phyloP scores from a whole-genome alignment of 2,888 invertebrate genomes.

The Conistra vaccinii region DNA sequence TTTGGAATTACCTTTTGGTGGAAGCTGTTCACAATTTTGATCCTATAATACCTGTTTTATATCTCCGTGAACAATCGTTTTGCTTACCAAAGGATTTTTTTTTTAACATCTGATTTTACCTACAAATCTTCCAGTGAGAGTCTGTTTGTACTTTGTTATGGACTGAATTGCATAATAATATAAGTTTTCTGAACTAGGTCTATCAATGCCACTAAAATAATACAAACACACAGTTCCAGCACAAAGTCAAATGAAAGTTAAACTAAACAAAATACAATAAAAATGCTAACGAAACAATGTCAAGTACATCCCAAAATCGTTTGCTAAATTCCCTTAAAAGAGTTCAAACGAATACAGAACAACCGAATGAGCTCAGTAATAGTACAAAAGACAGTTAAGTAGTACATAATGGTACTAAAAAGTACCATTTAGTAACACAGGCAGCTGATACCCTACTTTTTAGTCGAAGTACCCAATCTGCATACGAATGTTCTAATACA shows the following conservation, averaged over 20 bases:
- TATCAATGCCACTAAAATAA: neutral
- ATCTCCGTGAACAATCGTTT: slow-evolving; percentile 6
- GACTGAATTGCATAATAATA: neutral
- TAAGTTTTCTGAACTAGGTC: neutral
- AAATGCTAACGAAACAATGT: slow-evolving; percentile 27
- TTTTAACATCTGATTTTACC: neutral
- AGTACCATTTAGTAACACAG: slow-evolving; percentile 49
- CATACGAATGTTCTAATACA: slow-evolving; percentile 42
- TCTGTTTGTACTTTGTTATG: neutral
- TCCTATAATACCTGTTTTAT: slow-evolving; percentile 8
- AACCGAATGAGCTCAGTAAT: slow-evolving; percentile 45
- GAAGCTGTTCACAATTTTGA: slow-evolving; percentile 21
- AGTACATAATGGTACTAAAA: slow-evolving; percentile 49
- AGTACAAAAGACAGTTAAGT: slow-evolving; percentile 48
- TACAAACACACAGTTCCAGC: neutral
- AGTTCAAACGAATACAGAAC: slow-evolving; percentile 43
- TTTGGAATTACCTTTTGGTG: slow-evolving; percentile 33
- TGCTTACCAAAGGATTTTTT: neutral
- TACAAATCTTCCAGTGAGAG: neutral
- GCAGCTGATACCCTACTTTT: slow-evolving; percentile 56
- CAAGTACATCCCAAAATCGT: slow-evolving; percentile 41
- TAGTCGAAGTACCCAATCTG: slow-evolving; percentile 46
- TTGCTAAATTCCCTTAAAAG: slow-evolving; percentile 39
- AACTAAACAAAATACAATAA: neutral
- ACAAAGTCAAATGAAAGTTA: neutral